These are phyloP conservation scores for Pterobdella sp. DNA, from an alignment of 2,888 invertebrate species.

Conservation along the genomic window DNA sequence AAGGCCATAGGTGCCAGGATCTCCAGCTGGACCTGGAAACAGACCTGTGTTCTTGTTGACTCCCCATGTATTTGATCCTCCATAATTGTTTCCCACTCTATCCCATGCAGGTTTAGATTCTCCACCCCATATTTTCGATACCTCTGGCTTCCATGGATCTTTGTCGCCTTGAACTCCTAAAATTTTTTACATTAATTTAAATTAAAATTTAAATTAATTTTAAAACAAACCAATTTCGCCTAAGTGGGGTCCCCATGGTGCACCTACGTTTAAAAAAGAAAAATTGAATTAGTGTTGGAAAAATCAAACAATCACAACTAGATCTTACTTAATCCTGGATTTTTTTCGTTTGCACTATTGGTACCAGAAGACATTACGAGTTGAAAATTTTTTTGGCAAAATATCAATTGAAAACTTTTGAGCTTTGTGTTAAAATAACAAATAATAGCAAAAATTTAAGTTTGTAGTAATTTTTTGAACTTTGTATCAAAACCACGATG, in stretches of 20 bases:
- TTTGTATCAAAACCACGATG: slow-evolving; percentile 9
- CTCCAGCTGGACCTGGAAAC: background rate
- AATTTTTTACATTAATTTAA: background rate
- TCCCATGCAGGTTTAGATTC: slow-evolving; percentile 14
- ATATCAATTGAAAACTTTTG: background rate
- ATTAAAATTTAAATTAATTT: background rate
- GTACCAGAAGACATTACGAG: background rate
- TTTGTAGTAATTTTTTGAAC: background rate
- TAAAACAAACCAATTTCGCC: background rate
- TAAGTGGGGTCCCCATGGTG: background rate
- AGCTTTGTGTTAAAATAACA: background rate
- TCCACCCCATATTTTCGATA: slow-evolving; percentile 27
- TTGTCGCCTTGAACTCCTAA: background rate
- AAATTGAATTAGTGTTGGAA: no score
- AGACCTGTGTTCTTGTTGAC: background rate
- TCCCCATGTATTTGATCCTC: background rate
- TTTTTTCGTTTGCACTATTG: background rate
- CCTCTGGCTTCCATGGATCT: slow-evolving; percentile 15
- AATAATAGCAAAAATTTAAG: background rate
- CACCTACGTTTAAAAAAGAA: background rate
- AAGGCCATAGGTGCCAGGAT: background rate
- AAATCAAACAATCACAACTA: no score
- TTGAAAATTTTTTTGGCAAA: background rate
- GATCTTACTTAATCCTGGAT: background rate
- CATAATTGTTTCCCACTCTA: slow-evolving; percentile 2